These are phyloP conservation scores for Camponotus floridanus DNA, from an alignment of 1,140 invertebrate species.

Conservation along the genomic window DNA sequence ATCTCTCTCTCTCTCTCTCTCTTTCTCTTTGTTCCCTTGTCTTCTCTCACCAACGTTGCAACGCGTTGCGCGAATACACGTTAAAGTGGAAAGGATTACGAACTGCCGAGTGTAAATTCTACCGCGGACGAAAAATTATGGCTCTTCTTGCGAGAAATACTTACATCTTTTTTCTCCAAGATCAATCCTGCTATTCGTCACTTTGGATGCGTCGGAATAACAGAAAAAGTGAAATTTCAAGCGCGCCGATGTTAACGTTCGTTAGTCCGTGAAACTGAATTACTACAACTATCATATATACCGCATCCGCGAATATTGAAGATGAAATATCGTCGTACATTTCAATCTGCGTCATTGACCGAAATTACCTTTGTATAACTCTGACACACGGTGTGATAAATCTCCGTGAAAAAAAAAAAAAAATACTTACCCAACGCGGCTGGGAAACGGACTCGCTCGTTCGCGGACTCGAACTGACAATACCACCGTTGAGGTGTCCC, in stretches of 20 bases:
- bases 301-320: neutral
- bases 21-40: neutral
- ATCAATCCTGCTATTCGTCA: neutral
- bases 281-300: neutral
- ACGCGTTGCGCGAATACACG: slow-evolving; percentile 47
- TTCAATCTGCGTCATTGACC: slow-evolving; percentile 14
- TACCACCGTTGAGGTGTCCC: slow-evolving; percentile 55
- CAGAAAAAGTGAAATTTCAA: neutral
- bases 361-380: slow-evolving; percentile 36
- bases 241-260: neutral
- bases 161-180: neutral
- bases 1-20: neutral
- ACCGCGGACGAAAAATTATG: slow-evolving; percentile 34
- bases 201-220: neutral
- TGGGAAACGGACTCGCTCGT: slow-evolving; percentile 33
- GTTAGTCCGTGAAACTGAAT: neutral
- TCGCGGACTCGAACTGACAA: slow-evolving; percentile 34
- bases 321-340: slow-evolving; percentile 12
- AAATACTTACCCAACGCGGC: slow-evolving; percentile 35
- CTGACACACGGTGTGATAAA: slow-evolving; percentile 48
- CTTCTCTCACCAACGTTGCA: neutral
- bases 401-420: slow-evolving; percentile 20
- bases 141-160: neutral
- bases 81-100: slow-evolving; percentile 55
- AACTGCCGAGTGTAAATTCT: slow-evolving; percentile 10